Base-by-base conservation (phyloP, 2,797 vertebrate species). In the Mormyrus proboscirostris region DNA sequence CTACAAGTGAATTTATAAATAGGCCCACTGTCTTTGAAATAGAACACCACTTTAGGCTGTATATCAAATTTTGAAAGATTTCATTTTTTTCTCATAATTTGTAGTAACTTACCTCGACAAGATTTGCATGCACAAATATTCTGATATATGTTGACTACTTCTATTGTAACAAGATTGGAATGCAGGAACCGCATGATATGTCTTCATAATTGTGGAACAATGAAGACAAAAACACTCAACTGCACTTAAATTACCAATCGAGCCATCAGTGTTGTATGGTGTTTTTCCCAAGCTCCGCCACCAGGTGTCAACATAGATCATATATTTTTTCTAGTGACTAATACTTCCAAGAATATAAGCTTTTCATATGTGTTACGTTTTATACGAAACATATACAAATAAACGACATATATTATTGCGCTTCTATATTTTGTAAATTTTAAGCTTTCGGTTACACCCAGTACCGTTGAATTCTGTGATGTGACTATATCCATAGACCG, bases 291-390 rank as follows among this genome's bases (percentile, higher is more conserved):
- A 0, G 1, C 90, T 0, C 84, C 8, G 14, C 10, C 94, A 91
- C 88, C 49, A 94, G 94, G 53, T 90, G 92, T 92, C 90, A 91
- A 65, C 92, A 94, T 49, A 92, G 51, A 4, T 89, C 87, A 87
- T 38, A 14, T 65, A 25, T 25, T 88, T 88, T 88, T 10, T 59
- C 19, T n/a, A 16, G 44, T 85, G 33, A 55, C 53, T 50, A 51
- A 44, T 51, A 19, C 33, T 38, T 57, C 9, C 53, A 86, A 33
- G 83, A 86, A 29, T 44, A 73, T 16, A 38, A 14, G 29, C 4
- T 73, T 16, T 73, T 73, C 29, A 38, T 10, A 38, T 73, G 65
- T 38, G 33, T 73, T 38, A 5, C 4, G 12, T 73, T 73, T 33
- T 73, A 73, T 16, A 38, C 29, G 29, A 38, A 73, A 73, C 4